Evolutionary conservation across 2,797 vertebrate species (phyloP).

Genomic region (Podarcis lilfordi): DNA sequence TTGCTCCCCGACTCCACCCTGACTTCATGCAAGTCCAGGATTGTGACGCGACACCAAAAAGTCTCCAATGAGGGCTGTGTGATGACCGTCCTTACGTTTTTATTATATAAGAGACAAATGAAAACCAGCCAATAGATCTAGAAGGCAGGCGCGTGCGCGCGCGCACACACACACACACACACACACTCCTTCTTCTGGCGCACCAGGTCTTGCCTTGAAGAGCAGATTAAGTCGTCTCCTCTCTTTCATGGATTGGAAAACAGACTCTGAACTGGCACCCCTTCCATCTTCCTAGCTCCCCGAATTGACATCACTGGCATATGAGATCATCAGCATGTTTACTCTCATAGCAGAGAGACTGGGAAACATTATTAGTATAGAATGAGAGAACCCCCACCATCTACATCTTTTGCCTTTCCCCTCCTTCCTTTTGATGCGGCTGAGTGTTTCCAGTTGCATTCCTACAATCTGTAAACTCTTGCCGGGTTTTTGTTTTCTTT

Average conservation of each 20-base stretch:
- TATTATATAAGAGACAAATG: too few species aligned
- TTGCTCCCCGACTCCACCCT: too few species aligned
- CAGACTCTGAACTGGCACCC: background rate
- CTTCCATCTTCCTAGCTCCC: background rate
- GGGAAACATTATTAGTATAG: slow-evolving; percentile 45
- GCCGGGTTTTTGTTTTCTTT: background rate
- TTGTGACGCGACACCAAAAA: too few species aligned
- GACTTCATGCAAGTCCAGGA: too few species aligned
- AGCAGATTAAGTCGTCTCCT: slow-evolving; percentile 25
- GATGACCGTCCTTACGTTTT: too few species aligned
- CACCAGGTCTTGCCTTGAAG: slow-evolving; percentile 23
- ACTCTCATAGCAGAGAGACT: background rate
- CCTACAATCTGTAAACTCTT: slow-evolving; percentile 59
- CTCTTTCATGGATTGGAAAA: slow-evolving; percentile 9
- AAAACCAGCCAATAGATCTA: too few species aligned
- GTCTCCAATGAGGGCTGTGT: too few species aligned
- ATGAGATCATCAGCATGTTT: background rate
- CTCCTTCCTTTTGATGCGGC: slow-evolving; percentile 59
- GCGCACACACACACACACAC: too few species aligned
- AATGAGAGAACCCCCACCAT: slow-evolving; percentile 7
- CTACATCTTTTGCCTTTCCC: slow-evolving; percentile 15
- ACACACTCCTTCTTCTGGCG: background rate
- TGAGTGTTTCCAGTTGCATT: slow-evolving; percentile 68
- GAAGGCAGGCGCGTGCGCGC: too few species aligned
- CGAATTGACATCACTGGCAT: slow-evolving; percentile 4